Percentiles rank a stretch among this genome's conserved stretches.
phyloP scores from a whole-genome alignment of 92 coral and sea anemone genomes.

The Actinostola sp. region DNA sequence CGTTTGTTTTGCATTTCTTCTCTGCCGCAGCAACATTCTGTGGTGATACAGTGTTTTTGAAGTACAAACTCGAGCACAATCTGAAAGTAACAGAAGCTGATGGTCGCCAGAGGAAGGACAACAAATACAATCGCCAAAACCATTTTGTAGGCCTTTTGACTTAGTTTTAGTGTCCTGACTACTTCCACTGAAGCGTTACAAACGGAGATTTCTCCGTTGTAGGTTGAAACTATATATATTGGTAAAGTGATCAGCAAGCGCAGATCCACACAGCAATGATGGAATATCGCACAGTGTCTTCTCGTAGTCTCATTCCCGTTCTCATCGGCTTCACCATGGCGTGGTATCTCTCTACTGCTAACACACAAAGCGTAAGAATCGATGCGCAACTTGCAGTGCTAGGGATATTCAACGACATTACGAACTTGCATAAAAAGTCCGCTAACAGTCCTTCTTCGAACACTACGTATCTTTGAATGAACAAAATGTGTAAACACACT shows the following conservation, averaged over 20 bases:
- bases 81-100: no score
- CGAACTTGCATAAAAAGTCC: constrained; percentile 15
- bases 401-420: constrained; percentile 8
- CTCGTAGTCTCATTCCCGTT: background rate
- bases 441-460: background rate
- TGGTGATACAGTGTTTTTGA: constrained; percentile 5
- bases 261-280: background rate
- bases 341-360: constrained; percentile 25
- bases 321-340: constrained; percentile 26
- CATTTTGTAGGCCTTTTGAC: background rate
- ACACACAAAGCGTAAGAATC: background rate
- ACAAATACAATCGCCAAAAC: constrained; percentile 1
- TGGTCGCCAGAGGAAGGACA: background rate
- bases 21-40: background rate
- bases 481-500: background rate
- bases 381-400: background rate
- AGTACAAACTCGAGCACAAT: constrained; percentile 26
- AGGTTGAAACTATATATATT: background rate
- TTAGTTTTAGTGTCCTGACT: background rate
- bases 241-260: constrained; percentile 1
- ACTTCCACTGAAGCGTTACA: background rate
- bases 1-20: no score
- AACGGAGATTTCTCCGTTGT: background rate
- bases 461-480: background rate
- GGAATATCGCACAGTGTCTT: constrained; percentile 10